Evolutionary conservation across 2,113 vertebrate genomes (phyloP).

Genomic region (Hyperoodon ampullatus): DNA sequence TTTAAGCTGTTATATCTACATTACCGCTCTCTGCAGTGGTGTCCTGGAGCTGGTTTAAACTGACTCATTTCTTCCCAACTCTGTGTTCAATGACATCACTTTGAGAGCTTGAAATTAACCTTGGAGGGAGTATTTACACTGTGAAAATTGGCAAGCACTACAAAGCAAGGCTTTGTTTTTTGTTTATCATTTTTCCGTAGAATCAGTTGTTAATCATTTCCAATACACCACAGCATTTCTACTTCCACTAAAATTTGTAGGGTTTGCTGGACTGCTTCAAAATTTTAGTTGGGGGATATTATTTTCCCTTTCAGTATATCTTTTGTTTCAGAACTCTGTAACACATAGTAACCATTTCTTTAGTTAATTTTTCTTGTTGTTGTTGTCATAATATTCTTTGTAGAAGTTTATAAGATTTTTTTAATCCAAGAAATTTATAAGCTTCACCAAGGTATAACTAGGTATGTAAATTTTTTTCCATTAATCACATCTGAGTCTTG

Average conservation of each 20-base stretch:
- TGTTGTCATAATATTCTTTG: neutral
- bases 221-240: neutral
- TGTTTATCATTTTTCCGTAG: neutral
- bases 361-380: neutral
- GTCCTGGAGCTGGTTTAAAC: neutral
- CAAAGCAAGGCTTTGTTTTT: neutral
- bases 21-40: neutral
- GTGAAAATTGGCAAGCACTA: neutral
- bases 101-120: neutral
- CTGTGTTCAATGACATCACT: neutral
- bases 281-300: neutral
- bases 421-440: conserved; percentile 10
- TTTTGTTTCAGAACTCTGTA: neutral
- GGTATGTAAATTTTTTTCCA: neutral
- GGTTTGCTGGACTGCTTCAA: neutral
- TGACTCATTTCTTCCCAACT: neutral
- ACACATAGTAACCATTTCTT: neutral
- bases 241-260: conserved; percentile 25
- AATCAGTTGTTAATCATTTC: conserved; percentile 23
- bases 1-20: neutral
- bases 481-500: neutral
- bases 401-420: neutral
- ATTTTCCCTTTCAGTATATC: neutral
- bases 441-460: neutral
- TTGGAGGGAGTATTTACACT: neutral